phyloP scores from a whole-genome alignment of 2,888 invertebrate species.

The Ctenicera cuprea region DNA sequence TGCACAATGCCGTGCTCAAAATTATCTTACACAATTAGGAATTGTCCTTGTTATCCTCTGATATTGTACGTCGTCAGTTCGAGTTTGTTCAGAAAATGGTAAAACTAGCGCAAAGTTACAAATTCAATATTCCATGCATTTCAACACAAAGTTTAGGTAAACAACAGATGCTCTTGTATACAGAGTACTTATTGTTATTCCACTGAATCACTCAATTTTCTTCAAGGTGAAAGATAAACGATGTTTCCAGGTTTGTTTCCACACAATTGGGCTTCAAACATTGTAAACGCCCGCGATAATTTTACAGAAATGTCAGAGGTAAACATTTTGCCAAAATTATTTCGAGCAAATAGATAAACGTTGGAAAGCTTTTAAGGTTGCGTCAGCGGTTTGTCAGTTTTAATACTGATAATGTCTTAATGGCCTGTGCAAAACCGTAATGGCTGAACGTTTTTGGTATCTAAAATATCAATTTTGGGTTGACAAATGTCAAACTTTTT shows the following conservation, averaged over 20 bases:
- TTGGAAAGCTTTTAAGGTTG: no score
- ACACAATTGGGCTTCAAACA: conserved; percentile 5
- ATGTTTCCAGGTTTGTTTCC: conserved; percentile 7
- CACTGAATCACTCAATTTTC: conserved; percentile 9
- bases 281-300: not conserved
- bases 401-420: no score
- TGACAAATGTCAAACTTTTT: no score
- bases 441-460: no score
- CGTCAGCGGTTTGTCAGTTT: no score
- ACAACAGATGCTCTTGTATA: conserved; percentile 18
- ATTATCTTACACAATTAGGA: not conserved
- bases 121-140: conserved; percentile 22
- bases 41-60: not conserved
- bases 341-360: no score
- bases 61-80: no score
- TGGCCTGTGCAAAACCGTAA: no score
- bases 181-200: conserved; percentile 5
- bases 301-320: not conserved
- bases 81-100: not conserved
- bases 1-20: not conserved
- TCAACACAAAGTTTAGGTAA: conserved; percentile 8
- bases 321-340: no score
- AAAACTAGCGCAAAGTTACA: conserved; percentile 6
- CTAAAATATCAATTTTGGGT: no score
- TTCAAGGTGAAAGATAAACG: conserved; percentile 8